Conservation (phyloP, 2,113 vertebrate species). For the Oreocharis arfaki region DNA sequence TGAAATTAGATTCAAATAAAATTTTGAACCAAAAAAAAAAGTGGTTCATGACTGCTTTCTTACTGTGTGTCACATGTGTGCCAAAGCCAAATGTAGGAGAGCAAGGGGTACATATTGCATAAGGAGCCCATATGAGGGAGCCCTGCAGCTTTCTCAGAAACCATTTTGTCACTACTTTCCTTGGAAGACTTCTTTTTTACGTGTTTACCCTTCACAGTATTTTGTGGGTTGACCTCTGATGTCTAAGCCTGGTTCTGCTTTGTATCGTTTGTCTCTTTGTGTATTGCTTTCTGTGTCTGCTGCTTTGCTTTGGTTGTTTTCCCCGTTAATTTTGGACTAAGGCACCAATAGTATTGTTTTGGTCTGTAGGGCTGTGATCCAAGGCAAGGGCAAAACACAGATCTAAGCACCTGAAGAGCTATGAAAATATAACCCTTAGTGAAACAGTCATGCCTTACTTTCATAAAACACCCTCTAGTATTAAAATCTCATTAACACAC, state of each 20-base stretch:
- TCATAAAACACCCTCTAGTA: not conserved
- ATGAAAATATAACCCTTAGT: not conserved
- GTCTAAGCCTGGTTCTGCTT: constrained; percentile 42
- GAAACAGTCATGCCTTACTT: not conserved
- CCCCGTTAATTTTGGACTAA: not conserved
- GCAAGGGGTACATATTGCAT: constrained; percentile 9
- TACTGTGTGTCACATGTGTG: not conserved
- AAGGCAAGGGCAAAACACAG: not conserved
- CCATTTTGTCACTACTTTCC: not conserved
- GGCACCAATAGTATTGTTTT: not conserved
- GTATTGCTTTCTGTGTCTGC: constrained; percentile 19
- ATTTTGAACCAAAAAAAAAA: not conserved
- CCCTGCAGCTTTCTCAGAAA: constrained; percentile 53
- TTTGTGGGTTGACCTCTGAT: constrained; percentile 47
- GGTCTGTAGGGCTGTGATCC: not conserved
- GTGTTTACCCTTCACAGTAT: not conserved
- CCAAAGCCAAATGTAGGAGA: not conserved
- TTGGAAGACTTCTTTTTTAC: not conserved
- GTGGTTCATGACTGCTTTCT: not conserved
- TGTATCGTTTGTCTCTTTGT: constrained; percentile 51
- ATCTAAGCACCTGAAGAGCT: not conserved
- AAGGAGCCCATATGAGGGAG: constrained; percentile 59
- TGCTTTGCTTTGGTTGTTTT: constrained; percentile 11
- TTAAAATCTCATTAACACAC: not conserved
- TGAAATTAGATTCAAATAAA: not conserved